These are phyloP conservation scores for Heterodera schachtii DNA, from an alignment of 1,140 invertebrate species.

Conservation along the genomic window DNA sequence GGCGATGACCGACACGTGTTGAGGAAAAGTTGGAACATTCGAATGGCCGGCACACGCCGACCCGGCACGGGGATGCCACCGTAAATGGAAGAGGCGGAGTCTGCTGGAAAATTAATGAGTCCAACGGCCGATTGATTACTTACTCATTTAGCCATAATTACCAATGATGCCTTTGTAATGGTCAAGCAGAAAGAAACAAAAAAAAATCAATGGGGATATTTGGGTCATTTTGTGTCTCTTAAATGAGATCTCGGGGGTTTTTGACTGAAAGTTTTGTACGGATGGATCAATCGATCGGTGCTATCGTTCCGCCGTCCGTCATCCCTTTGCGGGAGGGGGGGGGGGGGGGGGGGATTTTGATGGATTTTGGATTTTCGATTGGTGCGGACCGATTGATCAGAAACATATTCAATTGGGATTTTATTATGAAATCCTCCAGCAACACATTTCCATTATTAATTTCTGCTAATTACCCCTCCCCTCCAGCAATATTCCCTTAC, in stretches of 20 bases:
- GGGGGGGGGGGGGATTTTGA: background rate
- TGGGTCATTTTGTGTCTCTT: background rate
- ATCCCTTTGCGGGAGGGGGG: background rate
- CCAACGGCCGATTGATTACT: background rate
- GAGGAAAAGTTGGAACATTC: conserved; percentile 54
- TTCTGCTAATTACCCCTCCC: background rate
- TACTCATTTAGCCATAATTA: background rate
- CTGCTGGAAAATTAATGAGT: background rate
- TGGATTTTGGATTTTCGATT: conserved; percentile 1
- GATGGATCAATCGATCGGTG: background rate
- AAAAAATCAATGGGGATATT: background rate
- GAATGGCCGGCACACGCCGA: conserved; percentile 51
- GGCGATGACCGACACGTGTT: conserved; percentile 40
- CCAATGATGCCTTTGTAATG: background rate
- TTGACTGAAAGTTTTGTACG: background rate
- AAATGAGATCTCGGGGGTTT: background rate
- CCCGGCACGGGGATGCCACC: conserved; percentile 58
- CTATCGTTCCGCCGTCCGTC: too few relatives aligned
- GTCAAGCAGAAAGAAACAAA: background rate
- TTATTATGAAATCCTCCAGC: background rate
- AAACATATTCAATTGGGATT: background rate
- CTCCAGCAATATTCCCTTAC: conserved; percentile 13
- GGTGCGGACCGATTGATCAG: background rate
- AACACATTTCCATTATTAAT: background rate
- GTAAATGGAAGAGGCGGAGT: conserved; percentile 25